phyloP scores from a whole-genome alignment of 2,113 vertebrate species.

The Telmatochromis brachygnathus region DNA sequence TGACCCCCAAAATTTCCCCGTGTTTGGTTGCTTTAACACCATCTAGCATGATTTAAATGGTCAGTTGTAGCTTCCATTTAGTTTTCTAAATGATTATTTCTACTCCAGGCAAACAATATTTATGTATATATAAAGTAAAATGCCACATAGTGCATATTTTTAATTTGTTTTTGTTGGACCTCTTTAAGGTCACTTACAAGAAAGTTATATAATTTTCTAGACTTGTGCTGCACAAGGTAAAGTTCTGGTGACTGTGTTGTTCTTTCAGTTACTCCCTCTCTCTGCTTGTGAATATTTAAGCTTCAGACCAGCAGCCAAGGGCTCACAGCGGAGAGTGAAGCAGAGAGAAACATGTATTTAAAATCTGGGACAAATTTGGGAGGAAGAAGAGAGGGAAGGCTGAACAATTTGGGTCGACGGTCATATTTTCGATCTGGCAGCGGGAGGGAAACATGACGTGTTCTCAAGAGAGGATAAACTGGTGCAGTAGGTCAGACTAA shows the following conservation, averaged over 20 bases:
- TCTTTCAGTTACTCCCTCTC: not conserved
- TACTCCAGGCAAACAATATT: not conserved
- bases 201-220: not conserved
- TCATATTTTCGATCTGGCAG: not conserved
- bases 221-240: not conserved
- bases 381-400: not conserved
- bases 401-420: not conserved
- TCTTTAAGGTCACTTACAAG: not conserved
- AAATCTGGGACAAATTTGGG: not conserved
- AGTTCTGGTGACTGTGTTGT: not conserved
- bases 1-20: not conserved
- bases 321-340: not conserved
- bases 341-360: not conserved
- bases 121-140: not conserved
- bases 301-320: constrained; percentile 16
- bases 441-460: not conserved
- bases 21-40: not conserved
- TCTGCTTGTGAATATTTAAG: constrained; percentile 46
- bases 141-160: not conserved
- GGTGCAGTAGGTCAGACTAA: not conserved
- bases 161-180: not conserved
- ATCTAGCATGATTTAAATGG: not conserved
- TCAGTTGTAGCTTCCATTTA: not conserved
- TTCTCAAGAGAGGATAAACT: not conserved
- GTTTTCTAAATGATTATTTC: not conserved